These are phyloP conservation scores for Caenorhabditis sulstoni DNA, from an alignment of 2,888 invertebrate species.

Conservation along the genomic window DNA sequence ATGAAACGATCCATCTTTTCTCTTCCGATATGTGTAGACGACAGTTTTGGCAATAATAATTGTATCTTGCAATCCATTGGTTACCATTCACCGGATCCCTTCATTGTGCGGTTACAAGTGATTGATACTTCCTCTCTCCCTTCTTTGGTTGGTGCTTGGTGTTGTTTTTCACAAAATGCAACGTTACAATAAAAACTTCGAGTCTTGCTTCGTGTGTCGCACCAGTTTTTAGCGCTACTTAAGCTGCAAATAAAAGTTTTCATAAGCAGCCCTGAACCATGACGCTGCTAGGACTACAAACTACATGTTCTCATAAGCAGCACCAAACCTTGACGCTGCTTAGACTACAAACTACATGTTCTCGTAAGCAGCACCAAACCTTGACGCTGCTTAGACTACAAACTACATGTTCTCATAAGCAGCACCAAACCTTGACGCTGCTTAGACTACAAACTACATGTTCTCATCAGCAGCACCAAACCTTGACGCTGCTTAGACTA, in stretches of 20 bases:
- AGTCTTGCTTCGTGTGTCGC: neutral
- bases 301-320: too few relatives aligned
- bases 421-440: too few relatives aligned
- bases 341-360: neutral
- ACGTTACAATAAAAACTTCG: too few relatives aligned
- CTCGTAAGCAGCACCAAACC: too few relatives aligned
- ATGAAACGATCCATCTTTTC: neutral
- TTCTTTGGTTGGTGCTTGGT: slow-evolving; percentile 13
- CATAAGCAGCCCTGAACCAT: too few relatives aligned
- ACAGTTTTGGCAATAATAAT: slow-evolving; percentile 6
- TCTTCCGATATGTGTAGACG: slow-evolving; percentile 22
- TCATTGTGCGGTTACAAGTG: neutral
- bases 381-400: neutral
- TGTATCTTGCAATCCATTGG: slow-evolving; percentile 1
- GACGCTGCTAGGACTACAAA: too few relatives aligned
- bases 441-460: too few relatives aligned
- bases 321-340: too few relatives aligned
- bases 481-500: too few relatives aligned
- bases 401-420: too few relatives aligned
- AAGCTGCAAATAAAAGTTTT: neutral
- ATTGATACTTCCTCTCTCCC: neutral
- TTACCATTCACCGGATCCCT: neutral
- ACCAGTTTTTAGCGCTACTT: too few relatives aligned
- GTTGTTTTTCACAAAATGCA: neutral
- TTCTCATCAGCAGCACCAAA: too few relatives aligned